Percentiles rank a stretch among this genome's conserved stretches.
These are phyloP conservation scores for Aricia artaxerxes DNA, from an alignment of 2,888 invertebrate genomes.

Conservation along the genomic window DNA sequence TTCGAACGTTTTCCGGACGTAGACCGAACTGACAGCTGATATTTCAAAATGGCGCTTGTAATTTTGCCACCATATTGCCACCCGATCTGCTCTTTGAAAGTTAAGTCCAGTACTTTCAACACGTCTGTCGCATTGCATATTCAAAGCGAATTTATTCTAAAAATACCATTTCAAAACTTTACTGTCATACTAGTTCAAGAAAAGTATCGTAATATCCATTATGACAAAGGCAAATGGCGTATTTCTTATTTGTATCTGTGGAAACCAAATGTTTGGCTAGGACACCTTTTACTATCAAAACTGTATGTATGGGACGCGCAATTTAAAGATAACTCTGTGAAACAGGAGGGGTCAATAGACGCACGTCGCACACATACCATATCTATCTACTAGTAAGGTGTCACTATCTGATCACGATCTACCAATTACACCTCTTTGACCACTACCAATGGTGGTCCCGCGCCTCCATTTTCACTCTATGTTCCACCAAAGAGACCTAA, in stretches of 20 bases:
- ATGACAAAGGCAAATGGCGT: slow-evolving; percentile 12
- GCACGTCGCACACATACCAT: too few relatives aligned
- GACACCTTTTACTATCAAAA: background rate
- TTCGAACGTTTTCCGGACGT: background rate
- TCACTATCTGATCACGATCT: too few relatives aligned
- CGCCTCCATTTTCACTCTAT: too few relatives aligned
- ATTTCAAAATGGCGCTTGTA: slow-evolving; percentile 10
- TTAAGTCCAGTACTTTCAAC: background rate
- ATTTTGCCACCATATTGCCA: background rate
- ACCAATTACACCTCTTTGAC: too few relatives aligned
- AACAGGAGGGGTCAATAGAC: too few relatives aligned
- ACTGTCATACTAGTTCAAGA: slow-evolving; percentile 24
- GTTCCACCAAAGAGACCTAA: too few relatives aligned
- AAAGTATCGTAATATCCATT: slow-evolving; percentile 28
- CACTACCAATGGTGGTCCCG: too few relatives aligned
- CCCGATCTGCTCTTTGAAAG: background rate
- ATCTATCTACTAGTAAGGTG: too few relatives aligned
- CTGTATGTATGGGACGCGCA: too few relatives aligned
- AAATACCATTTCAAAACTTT: slow-evolving; percentile 20
- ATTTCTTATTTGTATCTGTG: slow-evolving; percentile 17
- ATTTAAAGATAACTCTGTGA: too few relatives aligned
- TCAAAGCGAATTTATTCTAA: slow-evolving; percentile 19
- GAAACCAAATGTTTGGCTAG: background rate
- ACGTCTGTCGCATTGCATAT: slow-evolving; percentile 19
- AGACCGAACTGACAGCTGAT: slow-evolving; percentile 10